Evolutionary conservation across 1,140 invertebrate genomes (phyloP).

Genomic region (Drosophila murphyi): DNA sequence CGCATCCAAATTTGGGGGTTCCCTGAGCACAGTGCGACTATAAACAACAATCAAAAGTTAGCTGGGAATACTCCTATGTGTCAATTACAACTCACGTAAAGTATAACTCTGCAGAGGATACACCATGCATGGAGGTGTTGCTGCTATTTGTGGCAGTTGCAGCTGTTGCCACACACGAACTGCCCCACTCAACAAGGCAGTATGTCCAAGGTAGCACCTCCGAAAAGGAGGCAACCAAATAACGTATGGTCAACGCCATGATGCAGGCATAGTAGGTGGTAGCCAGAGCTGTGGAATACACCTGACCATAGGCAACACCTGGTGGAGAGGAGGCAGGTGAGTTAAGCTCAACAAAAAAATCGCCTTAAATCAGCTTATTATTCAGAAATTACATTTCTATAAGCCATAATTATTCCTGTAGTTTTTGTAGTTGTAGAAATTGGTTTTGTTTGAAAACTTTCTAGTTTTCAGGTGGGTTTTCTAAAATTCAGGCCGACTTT

Average conservation of each 20-base stretch:
- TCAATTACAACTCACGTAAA: slow-evolving; percentile 78
- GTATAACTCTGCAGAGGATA: slow-evolving; percentile 84
- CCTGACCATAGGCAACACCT: slow-evolving; percentile 90
- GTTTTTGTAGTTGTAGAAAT: background rate
- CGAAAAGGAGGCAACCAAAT: slow-evolving; percentile 88
- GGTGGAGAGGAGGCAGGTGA: too few relatives aligned
- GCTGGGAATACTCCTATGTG: background rate
- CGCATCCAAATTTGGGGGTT: slow-evolving; percentile 86
- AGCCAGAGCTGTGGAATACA: slow-evolving; percentile 89
- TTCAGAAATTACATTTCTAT: too few relatives aligned
- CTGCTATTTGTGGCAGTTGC: slow-evolving; percentile 21
- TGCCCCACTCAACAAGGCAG: slow-evolving; percentile 87
- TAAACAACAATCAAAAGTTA: background rate
- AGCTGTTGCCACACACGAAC: slow-evolving; percentile 83
- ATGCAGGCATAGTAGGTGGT: slow-evolving; percentile 90
- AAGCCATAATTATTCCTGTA: too few relatives aligned
- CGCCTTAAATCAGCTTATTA: too few relatives aligned
- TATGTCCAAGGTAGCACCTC: slow-evolving; percentile 88
- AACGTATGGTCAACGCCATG: slow-evolving; percentile 89
- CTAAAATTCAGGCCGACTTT: background rate
- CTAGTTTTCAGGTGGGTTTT: too few relatives aligned
- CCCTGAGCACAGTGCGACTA: slow-evolving; percentile 86
- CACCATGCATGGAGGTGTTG: slow-evolving; percentile 28
- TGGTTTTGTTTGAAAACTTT: background rate
- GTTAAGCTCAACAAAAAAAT: too few relatives aligned